Conservation (phyloP, 1,140 invertebrate genomes). For the Drosophila orena region DNA sequence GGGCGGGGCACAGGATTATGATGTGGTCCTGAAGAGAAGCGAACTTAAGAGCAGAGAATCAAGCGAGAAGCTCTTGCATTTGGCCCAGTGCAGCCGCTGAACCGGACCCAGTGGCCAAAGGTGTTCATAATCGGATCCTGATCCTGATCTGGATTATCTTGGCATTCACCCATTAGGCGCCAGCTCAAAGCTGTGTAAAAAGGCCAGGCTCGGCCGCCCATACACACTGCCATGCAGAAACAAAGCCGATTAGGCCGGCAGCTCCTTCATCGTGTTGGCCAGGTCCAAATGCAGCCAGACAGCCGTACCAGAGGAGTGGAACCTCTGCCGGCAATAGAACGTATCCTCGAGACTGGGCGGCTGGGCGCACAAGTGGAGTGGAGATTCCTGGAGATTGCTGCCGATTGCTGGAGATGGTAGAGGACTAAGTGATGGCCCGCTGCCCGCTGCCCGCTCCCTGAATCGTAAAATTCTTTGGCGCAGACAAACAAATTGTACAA, state of each 20-base stretch:
- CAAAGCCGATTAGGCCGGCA: constrained; percentile 40
- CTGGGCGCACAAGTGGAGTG: constrained; percentile 7
- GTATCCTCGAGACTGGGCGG: constrained; percentile 6
- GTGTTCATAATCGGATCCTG: constrained; percentile 35
- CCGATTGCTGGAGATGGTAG: neutral
- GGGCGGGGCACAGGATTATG: constrained; percentile 2
- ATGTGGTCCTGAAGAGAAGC: neutral
- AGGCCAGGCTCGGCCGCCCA: neutral
- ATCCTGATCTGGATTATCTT: constrained; percentile 45
- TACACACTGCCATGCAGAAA: neutral
- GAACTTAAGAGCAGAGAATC: too few relatives aligned
- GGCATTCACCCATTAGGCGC: constrained; percentile 21
- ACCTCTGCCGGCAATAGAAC: constrained; percentile 42
- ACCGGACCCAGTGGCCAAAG: constrained; percentile 15
- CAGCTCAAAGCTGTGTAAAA: neutral
- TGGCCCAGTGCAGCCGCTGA: too few relatives aligned
- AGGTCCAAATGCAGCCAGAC: constrained; percentile 13
- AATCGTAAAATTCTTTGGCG: constrained; percentile 50
- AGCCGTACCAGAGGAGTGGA: constrained; percentile 6
- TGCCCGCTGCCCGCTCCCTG: neutral
- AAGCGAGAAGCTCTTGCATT: too few relatives aligned
- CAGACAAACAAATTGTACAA: constrained; percentile 76
- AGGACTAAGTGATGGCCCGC: constrained; percentile 29
- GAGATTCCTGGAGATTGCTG: constrained; percentile 1
- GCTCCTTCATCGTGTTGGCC: neutral